Conservation (phyloP, 2,888 invertebrate genomes). For the Mimachlamys varia region DNA sequence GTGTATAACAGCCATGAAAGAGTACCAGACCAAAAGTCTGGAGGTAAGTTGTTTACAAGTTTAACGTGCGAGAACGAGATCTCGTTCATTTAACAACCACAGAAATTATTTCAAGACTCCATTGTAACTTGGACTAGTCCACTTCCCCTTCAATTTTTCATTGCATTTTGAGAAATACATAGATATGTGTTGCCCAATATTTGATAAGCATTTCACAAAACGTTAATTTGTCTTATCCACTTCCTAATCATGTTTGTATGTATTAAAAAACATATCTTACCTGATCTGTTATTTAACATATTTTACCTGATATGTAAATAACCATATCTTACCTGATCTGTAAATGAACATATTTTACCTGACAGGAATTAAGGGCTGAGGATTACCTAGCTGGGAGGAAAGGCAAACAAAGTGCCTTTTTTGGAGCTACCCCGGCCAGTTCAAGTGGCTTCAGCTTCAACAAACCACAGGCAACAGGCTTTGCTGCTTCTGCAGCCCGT, state of each 20-base stretch:
- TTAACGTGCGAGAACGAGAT: neutral
- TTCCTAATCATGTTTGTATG: too few species aligned
- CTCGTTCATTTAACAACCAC: neutral
- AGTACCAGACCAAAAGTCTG: slow-evolving; percentile 96
- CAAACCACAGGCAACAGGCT: slow-evolving; percentile 53
- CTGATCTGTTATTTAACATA: too few species aligned
- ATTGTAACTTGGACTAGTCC: too few species aligned
- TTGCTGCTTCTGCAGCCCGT: slow-evolving; percentile 64
- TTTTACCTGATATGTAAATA: too few species aligned
- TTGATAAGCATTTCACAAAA: too few species aligned
- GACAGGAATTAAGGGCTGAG: slow-evolving; percentile 92
- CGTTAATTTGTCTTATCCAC: too few species aligned
- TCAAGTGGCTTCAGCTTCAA: slow-evolving; percentile 57
- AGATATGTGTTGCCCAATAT: too few species aligned
- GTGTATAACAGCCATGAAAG: slow-evolving; percentile 99
- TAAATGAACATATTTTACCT: slow-evolving; percentile 23
- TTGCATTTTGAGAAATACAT: too few species aligned
- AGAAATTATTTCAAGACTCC: too few species aligned
- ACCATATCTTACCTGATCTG: too few species aligned
- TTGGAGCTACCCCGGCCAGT: slow-evolving; percentile 58
- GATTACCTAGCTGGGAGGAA: slow-evolving; percentile 96
- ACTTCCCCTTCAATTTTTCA: too few species aligned
- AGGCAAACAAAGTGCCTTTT: slow-evolving; percentile 83
- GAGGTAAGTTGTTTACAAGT: slow-evolving; percentile 83
- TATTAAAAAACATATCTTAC: too few species aligned